Evolutionary conservation across 2,888 invertebrate species (phyloP), one percentile per base, ranked within the genome.

Genomic region (Archips crataeganus): DNA sequence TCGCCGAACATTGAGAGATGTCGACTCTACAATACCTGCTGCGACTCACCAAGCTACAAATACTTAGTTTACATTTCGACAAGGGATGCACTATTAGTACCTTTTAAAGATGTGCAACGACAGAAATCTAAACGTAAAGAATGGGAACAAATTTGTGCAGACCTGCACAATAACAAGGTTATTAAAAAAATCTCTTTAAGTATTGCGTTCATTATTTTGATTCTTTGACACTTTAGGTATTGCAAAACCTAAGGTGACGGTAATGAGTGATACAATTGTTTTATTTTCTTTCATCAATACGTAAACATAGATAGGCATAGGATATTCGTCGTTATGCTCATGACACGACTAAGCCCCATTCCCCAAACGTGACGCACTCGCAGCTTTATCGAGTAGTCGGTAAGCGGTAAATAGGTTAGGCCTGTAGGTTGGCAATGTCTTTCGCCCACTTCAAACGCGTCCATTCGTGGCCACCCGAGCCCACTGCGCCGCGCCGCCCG

Each of bases 1-100:
- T 92, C 94, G 89, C 86, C 88, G 87, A 86, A 82, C 89, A 87
- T 84, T 84, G 36, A 78, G 71, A 78, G 77, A 80, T 80, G 74
- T 73, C 74, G 75, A 54, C 51, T 68, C 60, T 67, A 64, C 66
- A 34, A 42, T 49, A 63, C 60, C 60, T 70, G 51, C 62, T 67
- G 69, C 60, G 65, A 65, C 42, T 67, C 49, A 6, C 34, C 32
- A 10, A 39, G 65, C 64, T 34, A 70, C 49, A 32, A 67, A 65
- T 59, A 70, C 64, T 23, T 54, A 54, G 6, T 51, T 51, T 45
- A 2, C 3, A 42, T 39, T 34, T 60, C 67, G 36, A 72, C 66
- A 70, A 11, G 23, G 64, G 32, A 68, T 47, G 15, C 51, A 8
- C 15, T 15, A 15, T 34, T 57, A 32, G 10, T 65, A 47, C 47